Evolutionary conservation across 2,113 vertebrate genomes (phyloP), one percentile per base, ranked within the genome.

Genomic region (Caranx melampygus): DNA sequence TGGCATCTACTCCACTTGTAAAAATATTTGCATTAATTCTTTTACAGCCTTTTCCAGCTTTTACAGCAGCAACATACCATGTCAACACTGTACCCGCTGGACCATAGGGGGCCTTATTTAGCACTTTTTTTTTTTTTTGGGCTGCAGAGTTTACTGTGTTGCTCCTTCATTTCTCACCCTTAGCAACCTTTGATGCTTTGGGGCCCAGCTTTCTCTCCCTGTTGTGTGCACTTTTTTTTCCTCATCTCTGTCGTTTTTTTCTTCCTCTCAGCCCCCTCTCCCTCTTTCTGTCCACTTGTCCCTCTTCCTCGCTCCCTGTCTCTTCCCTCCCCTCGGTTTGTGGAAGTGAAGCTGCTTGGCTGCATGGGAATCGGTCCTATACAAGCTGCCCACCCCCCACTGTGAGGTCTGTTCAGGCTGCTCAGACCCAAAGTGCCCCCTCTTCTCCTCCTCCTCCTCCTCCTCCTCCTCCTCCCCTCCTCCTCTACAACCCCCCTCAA

Each of bases 121-220:
- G 82, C 74, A 55, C 87, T 87, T 87, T 55, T 47, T 37, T 44
- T 58, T 84, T 70, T 70, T 58, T 7, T n/a, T n/a, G n/a, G 49
- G 73, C 86, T 68, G 80, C 74, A 15, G 68, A 82, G 66, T 93
- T 93, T 91, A 93, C 91, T 93, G 92, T 86, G 88, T 83, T 75
- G 81, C 88, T 76, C 84, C 85, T 89, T 93, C 93, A 94, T 93
- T 92, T 91, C 90, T 92, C 59, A 79, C 84, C 91, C 94, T 86
- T 95, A 92, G 94, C 93, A 95, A 95, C 94, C 94, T 95, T 95
- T 95, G 94, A 94, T 92, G 92, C 87, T 88, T 82, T 87, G 92
- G 88, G 92, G 93, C 92, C 94, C 91, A 76, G 84, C 83, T 89
- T 79, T 90, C 82, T 92, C 49, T 81, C 85, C 86, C 89, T 44